These are phyloP conservation scores for Panzeria rudis DNA, from an alignment of 2,888 invertebrate species.

Conservation along the genomic window DNA sequence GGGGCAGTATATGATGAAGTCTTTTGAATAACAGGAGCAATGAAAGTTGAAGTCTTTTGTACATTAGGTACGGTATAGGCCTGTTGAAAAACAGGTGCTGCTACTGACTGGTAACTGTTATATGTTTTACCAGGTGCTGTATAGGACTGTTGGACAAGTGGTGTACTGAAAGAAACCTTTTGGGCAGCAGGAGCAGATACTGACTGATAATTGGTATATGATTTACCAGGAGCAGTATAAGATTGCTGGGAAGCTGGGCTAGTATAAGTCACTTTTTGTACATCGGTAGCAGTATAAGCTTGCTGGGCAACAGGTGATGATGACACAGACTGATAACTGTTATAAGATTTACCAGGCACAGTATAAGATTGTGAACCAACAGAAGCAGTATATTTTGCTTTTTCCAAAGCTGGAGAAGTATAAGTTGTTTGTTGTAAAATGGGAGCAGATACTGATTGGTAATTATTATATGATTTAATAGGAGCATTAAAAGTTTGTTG, in stretches of 20 bases:
- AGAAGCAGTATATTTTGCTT: conserved; percentile 29
- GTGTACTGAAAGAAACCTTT: conserved; percentile 24
- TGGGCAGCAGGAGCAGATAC: conserved; percentile 53
- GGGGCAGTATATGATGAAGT: conserved; percentile 36
- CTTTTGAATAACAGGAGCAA: conserved; percentile 39
- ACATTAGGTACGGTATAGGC: conserved; percentile 38
- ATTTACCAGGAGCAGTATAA: conserved; percentile 59
- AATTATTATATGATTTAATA: conserved; percentile 30
- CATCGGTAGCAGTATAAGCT: conserved; percentile 4
- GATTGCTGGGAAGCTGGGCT: conserved; percentile 25
- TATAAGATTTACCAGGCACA: conserved; percentile 59
- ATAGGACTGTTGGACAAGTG: conserved; percentile 45
- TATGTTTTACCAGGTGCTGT: conserved; percentile 34
- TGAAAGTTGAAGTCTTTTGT: conserved; percentile 25
- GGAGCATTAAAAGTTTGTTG: conserved; percentile 45
- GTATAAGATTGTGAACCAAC: conserved; percentile 39
- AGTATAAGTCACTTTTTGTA: conserved; percentile 39
- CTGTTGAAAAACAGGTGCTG: conserved; percentile 35
- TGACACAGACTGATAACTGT: conserved; percentile 57
- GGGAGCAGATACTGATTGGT: conserved; percentile 30
- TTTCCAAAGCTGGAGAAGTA: conserved; percentile 27
- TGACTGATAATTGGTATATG: conserved; percentile 64
- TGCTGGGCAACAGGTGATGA: conserved; percentile 46
- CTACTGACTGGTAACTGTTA: conserved; percentile 32
- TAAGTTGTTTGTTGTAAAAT: conserved; percentile 35